Conservation (phyloP, 2,797 vertebrate species). For the Sternotherus odoratus region DNA sequence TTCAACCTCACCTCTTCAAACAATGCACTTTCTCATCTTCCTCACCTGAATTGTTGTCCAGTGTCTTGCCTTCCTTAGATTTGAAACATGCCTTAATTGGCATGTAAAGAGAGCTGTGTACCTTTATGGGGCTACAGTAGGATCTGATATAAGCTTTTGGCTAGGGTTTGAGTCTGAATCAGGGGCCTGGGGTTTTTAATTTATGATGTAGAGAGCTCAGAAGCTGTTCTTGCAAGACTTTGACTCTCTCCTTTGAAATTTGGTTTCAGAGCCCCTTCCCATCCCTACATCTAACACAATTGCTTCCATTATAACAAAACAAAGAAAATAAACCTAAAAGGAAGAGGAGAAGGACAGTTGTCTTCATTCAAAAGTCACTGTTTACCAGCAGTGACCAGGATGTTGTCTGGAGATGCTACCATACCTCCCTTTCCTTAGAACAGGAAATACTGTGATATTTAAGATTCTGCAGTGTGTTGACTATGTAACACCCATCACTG, state of each 20-base stretch:
- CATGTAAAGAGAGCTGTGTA: not conserved
- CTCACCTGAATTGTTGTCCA: not conserved
- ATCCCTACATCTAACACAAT: not conserved
- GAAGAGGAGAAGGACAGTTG: accelerated
- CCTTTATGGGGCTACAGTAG: not conserved
- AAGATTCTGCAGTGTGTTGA: not conserved
- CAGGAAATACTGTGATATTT: not conserved
- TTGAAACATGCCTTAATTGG: not conserved
- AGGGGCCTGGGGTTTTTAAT: not conserved
- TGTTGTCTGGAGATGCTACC: not conserved
- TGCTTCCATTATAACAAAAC: not conserved
- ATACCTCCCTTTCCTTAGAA: not conserved
- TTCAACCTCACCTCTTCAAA: not conserved
- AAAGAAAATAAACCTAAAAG: not conserved
- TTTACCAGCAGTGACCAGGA: not conserved
- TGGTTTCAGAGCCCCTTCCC: conserved; percentile 21
- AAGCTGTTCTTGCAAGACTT: not conserved
- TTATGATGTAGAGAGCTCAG: not conserved
- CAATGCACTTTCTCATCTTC: not conserved
- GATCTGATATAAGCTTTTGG: accelerated
- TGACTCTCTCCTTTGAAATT: not conserved
- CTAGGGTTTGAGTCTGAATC: not conserved
- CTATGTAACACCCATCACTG: not conserved
- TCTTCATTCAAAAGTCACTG: not conserved
- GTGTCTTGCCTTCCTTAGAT: conserved; percentile 1